These are phyloP conservation scores for Heliconius ethilla DNA, from an alignment of 2,888 invertebrate species.

Conservation along the genomic window DNA sequence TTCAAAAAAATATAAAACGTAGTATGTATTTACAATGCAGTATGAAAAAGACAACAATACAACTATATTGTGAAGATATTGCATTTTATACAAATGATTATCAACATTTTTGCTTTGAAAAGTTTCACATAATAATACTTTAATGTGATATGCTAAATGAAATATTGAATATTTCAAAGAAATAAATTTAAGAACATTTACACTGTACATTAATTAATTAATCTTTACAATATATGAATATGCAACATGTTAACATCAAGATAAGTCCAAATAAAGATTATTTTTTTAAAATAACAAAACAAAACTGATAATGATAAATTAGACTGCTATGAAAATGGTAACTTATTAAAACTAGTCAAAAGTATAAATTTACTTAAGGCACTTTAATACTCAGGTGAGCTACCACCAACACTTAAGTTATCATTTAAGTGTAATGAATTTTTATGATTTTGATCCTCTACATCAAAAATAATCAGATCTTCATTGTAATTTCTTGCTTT, in stretches of 20 bases:
- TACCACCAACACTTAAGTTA: slow-evolving; percentile 62
- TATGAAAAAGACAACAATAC: neutral
- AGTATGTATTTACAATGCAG: neutral
- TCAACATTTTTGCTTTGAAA: neutral
- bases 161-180: slow-evolving; percentile 16
- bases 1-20: neutral
- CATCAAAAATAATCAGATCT: slow-evolving; percentile 74
- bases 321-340: slow-evolving; percentile 53
- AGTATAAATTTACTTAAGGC: slow-evolving; percentile 59
- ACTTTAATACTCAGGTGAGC: slow-evolving; percentile 76
- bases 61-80: neutral
- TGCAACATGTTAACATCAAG: slow-evolving; percentile 19
- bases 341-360: slow-evolving; percentile 50
- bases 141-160: slow-evolving; percentile 13
- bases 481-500: slow-evolving; percentile 61
- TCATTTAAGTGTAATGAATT: slow-evolving; percentile 64
- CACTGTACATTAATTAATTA: slow-evolving; percentile 24
- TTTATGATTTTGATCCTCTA: slow-evolving; percentile 64
- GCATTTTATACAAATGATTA: neutral
- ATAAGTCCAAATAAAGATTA: slow-evolving; percentile 4
- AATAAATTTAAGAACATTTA: slow-evolving; percentile 18
- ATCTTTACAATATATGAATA: slow-evolving; percentile 17
- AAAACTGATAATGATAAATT: slow-evolving; percentile 28
- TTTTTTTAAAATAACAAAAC: slow-evolving; percentile 8
- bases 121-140: neutral